A percentile compares a stretch with the other conserved stretches of the same genome.
These are phyloP conservation scores for Sebastes steindachneri DNA, from an alignment of 2,797 vertebrate species.

Conservation along the genomic window DNA sequence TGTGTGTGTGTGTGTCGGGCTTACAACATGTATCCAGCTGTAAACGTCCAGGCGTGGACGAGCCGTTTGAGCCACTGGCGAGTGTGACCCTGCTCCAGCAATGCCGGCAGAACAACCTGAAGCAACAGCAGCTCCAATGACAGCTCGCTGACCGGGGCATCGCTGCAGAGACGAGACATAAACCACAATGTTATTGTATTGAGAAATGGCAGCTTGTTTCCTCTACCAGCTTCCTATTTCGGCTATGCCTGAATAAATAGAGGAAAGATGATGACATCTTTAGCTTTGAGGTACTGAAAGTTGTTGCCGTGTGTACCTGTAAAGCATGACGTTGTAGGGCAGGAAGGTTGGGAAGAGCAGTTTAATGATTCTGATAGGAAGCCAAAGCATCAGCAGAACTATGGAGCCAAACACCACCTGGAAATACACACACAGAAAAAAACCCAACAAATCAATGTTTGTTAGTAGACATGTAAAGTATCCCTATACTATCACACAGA, in stretches of 20 bases:
- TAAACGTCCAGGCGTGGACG: constrained; percentile 95
- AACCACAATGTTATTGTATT: not conserved
- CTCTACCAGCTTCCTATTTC: not conserved
- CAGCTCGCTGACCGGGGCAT: constrained; percentile 89
- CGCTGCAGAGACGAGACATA: constrained; percentile 81
- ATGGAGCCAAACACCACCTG: constrained; percentile 98
- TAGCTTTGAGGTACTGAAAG: not conserved
- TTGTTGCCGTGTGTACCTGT: constrained; percentile 83
- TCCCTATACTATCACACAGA: not conserved
- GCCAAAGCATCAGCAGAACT: constrained; percentile 97
- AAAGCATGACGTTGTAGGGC: constrained; percentile 98
- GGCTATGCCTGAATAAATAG: not conserved
- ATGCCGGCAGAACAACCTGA: constrained; percentile 92
- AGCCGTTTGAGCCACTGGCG: constrained; percentile 97
- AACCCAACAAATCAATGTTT: not conserved
- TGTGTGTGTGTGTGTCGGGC: constrained; percentile 40
- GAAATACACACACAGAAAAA: constrained; percentile 3
- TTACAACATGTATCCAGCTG: constrained; percentile 93
- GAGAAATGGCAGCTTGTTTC: not conserved
- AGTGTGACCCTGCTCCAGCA: constrained; percentile 94
- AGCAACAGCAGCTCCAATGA: constrained; percentile 90
- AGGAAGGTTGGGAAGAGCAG: constrained; percentile 90
- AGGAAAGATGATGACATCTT: not conserved
- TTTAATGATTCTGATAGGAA: constrained; percentile 95
- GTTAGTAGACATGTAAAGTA: not conserved